These are phyloP conservation scores for Dinoponera quadriceps DNA, from an alignment of 1,140 invertebrate species.

Conservation along the genomic window DNA sequence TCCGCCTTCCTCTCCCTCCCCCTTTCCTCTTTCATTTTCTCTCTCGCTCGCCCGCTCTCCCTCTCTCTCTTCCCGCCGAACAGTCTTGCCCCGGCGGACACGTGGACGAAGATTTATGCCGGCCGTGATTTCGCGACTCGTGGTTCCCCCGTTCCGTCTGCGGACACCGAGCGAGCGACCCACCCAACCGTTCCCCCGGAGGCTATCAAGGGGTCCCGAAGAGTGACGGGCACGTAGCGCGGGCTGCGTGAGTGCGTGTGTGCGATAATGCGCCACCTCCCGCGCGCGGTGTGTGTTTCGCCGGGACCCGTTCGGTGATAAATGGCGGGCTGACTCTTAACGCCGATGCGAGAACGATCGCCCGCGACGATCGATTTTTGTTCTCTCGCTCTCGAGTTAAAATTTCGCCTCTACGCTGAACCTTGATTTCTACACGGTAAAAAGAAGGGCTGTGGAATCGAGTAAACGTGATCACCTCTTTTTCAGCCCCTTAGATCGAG, in stretches of 20 bases:
- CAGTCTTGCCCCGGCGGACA: constrained; percentile 23
- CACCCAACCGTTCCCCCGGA: constrained; percentile 21
- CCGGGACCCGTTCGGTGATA: constrained; percentile 52
- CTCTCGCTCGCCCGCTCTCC: background rate
- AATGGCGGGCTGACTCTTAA: constrained; percentile 27
- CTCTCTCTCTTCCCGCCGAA: background rate
- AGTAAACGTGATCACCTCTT: too few species aligned
- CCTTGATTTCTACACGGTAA: too few species aligned
- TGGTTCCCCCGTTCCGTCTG: constrained; percentile 40
- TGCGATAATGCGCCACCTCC: constrained; percentile 50
- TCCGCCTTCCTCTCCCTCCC: constrained; percentile 4
- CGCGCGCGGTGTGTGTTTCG: constrained; percentile 58
- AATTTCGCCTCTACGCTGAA: too few species aligned
- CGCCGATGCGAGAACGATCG: constrained; percentile 53
- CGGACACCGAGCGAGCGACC: constrained; percentile 6
- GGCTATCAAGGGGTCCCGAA: constrained; percentile 37
- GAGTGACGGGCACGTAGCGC: constrained; percentile 35
- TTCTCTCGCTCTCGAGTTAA: too few species aligned
- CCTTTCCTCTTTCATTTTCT: background rate
- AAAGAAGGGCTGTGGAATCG: too few species aligned
- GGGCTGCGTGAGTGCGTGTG: background rate
- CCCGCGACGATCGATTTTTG: constrained; percentile 23
- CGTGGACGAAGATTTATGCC: constrained; percentile 59
- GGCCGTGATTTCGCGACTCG: constrained; percentile 39
- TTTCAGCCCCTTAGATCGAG: too few species aligned